These are phyloP conservation scores for Montipora capitata DNA, from an alignment of 92 coral and sea anemone species.

Conservation along the genomic window DNA sequence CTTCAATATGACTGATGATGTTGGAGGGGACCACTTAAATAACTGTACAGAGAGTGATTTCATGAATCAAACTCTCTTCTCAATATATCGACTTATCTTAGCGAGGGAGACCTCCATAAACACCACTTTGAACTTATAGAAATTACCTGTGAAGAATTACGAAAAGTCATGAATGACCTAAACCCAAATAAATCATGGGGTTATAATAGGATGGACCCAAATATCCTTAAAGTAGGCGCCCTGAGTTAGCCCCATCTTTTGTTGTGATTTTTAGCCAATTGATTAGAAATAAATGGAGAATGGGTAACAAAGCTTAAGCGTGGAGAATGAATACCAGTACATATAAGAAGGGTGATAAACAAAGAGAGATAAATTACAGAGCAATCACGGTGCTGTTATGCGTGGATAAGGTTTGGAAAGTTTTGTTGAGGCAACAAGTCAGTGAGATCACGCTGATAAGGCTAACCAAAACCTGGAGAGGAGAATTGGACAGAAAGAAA, in stretches of 20 bases:
- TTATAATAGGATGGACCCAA: constrained; percentile 33
- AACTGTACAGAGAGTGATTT: constrained; percentile 3
- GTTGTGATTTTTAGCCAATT: constrained; percentile 23
- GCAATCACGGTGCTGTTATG: constrained; percentile 24
- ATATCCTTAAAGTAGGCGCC: constrained; percentile 30
- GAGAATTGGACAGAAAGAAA: constrained; percentile 28
- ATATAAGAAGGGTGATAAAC: constrained; percentile 12
- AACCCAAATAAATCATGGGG: constrained; percentile 32
- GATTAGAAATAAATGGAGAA: constrained; percentile 23
- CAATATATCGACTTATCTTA: constrained; percentile 7
- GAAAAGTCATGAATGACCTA: constrained; percentile 16
- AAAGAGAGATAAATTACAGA: neutral
- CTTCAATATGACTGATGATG: constrained; percentile 58
- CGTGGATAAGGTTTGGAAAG: constrained; percentile 41
- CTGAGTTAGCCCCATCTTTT: constrained; percentile 33
- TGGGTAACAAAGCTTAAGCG: constrained; percentile 17
- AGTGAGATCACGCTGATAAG: constrained; percentile 38
- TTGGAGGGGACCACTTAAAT: constrained; percentile 46
- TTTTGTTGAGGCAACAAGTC: constrained; percentile 31
- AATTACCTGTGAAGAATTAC: constrained; percentile 30
- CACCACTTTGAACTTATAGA: constrained; percentile 21
- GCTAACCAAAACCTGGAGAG: neutral
- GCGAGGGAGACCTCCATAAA: constrained; percentile 15
- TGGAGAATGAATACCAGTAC: constrained; percentile 4
- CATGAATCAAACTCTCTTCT: constrained; percentile 1